These are phyloP conservation scores for Pseudocheirus occidentalis DNA, from an alignment of 2,797 vertebrate species.

Conservation along the genomic window DNA sequence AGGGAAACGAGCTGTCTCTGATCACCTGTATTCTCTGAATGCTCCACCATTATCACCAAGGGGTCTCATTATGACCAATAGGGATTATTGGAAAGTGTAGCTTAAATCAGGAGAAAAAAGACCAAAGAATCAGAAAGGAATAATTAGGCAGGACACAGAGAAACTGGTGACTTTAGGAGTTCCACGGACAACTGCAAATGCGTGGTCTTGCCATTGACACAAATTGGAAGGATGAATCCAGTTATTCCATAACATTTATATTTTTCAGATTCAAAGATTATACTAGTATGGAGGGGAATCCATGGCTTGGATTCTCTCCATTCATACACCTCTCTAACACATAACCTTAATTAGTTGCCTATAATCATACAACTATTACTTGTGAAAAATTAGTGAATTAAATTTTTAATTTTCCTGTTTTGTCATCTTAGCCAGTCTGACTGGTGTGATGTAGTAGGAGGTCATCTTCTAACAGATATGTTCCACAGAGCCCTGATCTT, in stretches of 20 bases:
- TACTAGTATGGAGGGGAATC: neutral
- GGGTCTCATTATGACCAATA: neutral
- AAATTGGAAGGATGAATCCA: neutral
- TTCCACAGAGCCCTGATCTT: neutral
- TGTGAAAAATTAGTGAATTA: neutral
- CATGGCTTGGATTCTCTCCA: neutral
- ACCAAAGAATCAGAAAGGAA: neutral
- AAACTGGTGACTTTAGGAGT: no score
- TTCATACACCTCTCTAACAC: neutral
- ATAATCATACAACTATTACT: neutral
- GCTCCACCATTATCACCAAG: neutral
- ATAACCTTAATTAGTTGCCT: neutral
- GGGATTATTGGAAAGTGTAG: neutral
- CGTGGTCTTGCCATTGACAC: neutral
- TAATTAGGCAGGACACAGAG: no score
- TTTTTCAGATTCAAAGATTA: neutral
- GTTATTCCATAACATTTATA: neutral
- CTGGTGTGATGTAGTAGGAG: no score
- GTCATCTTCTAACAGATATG: neutral
- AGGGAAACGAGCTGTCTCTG: neutral
- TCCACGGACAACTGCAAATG: neutral
- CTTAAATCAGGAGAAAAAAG: neutral
- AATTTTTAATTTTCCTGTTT: no score
- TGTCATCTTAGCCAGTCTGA: no score
- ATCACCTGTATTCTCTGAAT: neutral